phyloP scores from a whole-genome alignment of 2,888 invertebrate species.

The Netelia melanura region DNA sequence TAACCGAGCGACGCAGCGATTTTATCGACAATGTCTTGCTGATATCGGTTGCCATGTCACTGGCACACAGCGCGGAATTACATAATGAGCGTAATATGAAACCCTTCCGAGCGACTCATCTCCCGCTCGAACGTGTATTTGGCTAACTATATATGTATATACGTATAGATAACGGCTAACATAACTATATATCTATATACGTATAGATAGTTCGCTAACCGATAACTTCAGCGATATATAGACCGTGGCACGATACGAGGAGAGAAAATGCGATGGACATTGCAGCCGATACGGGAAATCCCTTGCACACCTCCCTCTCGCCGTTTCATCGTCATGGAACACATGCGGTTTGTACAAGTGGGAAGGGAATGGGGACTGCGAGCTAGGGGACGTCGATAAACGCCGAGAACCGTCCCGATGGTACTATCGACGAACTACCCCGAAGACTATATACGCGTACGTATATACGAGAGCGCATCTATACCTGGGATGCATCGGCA shows the following conservation, averaged over 20 bases:
- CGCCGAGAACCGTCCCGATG: constrained; percentile 50
- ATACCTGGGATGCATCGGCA: background rate
- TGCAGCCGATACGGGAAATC: constrained; percentile 54
- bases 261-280: constrained; percentile 63
- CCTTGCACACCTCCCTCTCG: constrained; percentile 1
- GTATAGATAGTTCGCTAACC: background rate
- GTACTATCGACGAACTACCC: constrained; percentile 45
- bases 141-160: background rate
- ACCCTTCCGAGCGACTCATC: background rate
- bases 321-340: background rate
- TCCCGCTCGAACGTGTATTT: background rate
- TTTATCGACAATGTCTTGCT: background rate
- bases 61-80: background rate
- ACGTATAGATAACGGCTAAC: too few relatives aligned
- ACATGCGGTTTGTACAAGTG: constrained; percentile 40
- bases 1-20: constrained; percentile 3
- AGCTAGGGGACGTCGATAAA: constrained; percentile 62
- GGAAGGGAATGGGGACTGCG: constrained; percentile 21
- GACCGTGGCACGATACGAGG: constrained; percentile 56
- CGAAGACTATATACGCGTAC: constrained; percentile 21
- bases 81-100: background rate
- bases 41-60: constrained; percentile 11
- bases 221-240: constrained; percentile 53
- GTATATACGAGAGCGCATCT: background rate
- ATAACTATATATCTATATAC: background rate